Evolutionary conservation across 2,113 vertebrate genomes (phyloP).

Genomic region (Phalacrocorax carbo): DNA sequence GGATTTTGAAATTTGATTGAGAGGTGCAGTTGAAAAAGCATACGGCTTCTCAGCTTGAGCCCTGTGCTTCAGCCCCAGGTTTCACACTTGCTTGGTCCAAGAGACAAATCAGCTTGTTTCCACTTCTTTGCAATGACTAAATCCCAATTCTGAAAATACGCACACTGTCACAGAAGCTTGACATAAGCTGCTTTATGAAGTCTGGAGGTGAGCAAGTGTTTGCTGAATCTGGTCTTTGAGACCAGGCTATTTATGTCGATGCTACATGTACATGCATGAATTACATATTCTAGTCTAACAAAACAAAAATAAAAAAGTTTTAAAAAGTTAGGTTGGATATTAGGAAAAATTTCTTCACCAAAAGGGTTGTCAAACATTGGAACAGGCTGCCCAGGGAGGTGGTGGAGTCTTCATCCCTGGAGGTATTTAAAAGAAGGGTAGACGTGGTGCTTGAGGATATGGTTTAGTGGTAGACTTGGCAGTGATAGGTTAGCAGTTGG

Average conservation of each 20-base stretch:
- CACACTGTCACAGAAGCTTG: not conserved
- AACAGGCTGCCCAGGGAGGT: too few species aligned
- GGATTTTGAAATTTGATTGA: not conserved
- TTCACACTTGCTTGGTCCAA: not conserved
- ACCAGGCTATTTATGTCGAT: not conserved
- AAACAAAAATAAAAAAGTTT: not conserved
- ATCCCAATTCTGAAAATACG: not conserved
- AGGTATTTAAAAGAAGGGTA: too few species aligned
- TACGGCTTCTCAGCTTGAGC: not conserved
- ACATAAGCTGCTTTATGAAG: not conserved
- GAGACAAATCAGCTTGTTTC: not conserved
- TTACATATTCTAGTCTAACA: not conserved
- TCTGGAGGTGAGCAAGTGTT: not conserved
- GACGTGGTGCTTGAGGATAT: too few species aligned
- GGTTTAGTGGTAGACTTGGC: too few species aligned
- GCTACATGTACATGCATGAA: fast-evolving
- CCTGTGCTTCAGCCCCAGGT: not conserved
- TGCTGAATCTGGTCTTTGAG: not conserved
- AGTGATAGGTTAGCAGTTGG: too few species aligned
- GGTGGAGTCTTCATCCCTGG: too few species aligned
- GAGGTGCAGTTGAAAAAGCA: not conserved
- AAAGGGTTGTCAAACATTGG: too few species aligned
- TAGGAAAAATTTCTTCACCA: too few species aligned
- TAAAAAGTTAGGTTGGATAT: too few species aligned
- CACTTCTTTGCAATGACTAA: not conserved